Conservation (phyloP, 2,113 vertebrate genomes). For the Okapia johnstoni region DNA sequence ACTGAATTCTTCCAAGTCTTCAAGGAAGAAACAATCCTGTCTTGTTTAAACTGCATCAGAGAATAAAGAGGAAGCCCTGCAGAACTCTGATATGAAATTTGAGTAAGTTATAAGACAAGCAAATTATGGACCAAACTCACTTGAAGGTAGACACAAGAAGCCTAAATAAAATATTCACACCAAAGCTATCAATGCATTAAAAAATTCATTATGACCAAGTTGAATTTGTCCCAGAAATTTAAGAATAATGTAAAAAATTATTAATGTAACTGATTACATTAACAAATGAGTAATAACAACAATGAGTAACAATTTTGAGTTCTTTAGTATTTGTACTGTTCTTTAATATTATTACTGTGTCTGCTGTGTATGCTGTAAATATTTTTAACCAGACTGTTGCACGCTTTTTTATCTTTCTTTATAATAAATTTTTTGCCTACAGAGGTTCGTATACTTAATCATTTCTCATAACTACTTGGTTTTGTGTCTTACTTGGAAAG, state of each 20-base stretch:
- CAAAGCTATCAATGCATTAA: background rate
- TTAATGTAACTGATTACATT: background rate
- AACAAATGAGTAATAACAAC: background rate
- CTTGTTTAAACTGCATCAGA: background rate
- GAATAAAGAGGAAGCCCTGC: background rate
- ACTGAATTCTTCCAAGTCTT: background rate
- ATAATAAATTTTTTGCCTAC: background rate
- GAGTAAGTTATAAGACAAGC: background rate
- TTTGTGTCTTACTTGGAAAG: background rate
- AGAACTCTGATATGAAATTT: background rate
- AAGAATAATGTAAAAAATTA: background rate
- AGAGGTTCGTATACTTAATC: background rate
- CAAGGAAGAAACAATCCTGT: background rate
- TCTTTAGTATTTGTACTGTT: background rate
- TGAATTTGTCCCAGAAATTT: background rate
- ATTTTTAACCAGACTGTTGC: background rate
- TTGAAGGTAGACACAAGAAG: background rate
- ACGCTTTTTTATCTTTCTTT: background rate
- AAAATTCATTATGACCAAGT: background rate
- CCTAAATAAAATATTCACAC: background rate
- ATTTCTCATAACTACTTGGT: background rate
- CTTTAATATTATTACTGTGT: background rate
- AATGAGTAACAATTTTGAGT: background rate
- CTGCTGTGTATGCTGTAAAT: background rate
- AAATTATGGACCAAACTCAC: background rate